These are phyloP conservation scores for Xiphophorus couchianus DNA, from an alignment of 2,113 vertebrate species.

Conservation along the genomic window DNA sequence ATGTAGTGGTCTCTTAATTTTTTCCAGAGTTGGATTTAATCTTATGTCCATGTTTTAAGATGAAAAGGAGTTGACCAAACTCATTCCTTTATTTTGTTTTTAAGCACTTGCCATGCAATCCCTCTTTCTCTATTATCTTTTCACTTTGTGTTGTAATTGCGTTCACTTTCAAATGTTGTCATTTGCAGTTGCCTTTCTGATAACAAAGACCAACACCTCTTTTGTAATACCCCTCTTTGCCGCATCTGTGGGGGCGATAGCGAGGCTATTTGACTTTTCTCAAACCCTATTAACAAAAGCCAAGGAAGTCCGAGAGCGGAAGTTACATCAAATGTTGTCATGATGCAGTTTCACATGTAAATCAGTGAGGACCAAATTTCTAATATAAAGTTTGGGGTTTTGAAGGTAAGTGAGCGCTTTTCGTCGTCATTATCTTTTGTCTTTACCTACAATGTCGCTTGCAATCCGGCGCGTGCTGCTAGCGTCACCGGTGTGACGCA, in stretches of 20 bases:
- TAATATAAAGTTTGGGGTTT: not conserved
- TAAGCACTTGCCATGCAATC: no score
- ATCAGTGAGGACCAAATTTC: not conserved
- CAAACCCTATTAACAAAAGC: accelerated
- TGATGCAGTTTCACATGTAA: slow-evolving; percentile 68
- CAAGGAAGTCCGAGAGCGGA: slow-evolving; percentile 55
- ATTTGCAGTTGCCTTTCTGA: no score
- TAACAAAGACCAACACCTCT: not conserved
- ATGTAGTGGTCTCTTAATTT: no score
- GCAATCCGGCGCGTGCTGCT: no score
- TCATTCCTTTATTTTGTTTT: no score
- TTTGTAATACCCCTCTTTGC: not conserved
- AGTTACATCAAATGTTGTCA: slow-evolving; percentile 52
- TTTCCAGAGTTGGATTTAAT: no score
- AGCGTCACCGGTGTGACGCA: not conserved
- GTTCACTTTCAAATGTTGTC: no score
- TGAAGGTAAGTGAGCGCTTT: slow-evolving; percentile 25
- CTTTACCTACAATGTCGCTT: no score
- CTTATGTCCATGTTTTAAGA: no score
- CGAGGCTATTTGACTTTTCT: not conserved
- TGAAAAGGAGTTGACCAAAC: no score
- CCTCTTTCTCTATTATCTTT: no score
- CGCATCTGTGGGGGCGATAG: slow-evolving; percentile 3
- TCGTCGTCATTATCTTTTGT: not conserved
- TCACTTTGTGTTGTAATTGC: no score